These are phyloP conservation scores for Lerema accius DNA, from an alignment of 1,140 invertebrate genomes.

Conservation along the genomic window DNA sequence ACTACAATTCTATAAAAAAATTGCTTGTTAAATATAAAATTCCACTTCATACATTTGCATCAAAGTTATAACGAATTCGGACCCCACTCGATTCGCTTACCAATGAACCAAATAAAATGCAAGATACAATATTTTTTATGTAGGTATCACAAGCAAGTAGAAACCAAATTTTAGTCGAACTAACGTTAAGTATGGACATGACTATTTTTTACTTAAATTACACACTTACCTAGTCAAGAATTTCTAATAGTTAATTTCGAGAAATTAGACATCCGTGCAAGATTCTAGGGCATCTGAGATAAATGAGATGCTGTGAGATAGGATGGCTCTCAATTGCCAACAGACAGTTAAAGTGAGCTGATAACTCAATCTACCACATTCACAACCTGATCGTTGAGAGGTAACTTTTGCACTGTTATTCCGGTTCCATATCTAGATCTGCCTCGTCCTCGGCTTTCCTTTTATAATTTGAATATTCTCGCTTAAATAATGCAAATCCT, in stretches of 20 bases:
- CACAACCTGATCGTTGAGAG: slow-evolving; percentile 5
- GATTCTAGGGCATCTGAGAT: background rate
- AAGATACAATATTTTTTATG: too few relatives aligned
- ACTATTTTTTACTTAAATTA: too few relatives aligned
- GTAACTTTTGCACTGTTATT: slow-evolving; percentile 21
- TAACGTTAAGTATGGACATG: too few relatives aligned
- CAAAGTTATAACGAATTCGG: too few relatives aligned
- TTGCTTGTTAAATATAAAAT: too few relatives aligned
- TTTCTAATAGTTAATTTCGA: background rate
- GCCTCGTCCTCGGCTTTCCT: slow-evolving; percentile 16
- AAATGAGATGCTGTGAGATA: background rate
- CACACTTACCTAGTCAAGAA: background rate
- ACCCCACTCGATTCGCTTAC: too few relatives aligned
- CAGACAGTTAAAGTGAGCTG: background rate
- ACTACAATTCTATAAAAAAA: too few relatives aligned
- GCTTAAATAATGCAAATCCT: background rate
- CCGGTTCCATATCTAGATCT: slow-evolving; percentile 22
- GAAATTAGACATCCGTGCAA: background rate
- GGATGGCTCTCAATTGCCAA: background rate
- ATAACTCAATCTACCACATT: slow-evolving; percentile 5
- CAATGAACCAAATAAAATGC: too few relatives aligned
- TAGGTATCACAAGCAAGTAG: too few relatives aligned
- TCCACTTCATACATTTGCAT: too few relatives aligned
- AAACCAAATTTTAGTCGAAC: too few relatives aligned
- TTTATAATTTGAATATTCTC: slow-evolving; percentile 17